Evolutionary conservation across 2,797 vertebrate species (phyloP).

Genomic region (Silurus aristotelis): DNA sequence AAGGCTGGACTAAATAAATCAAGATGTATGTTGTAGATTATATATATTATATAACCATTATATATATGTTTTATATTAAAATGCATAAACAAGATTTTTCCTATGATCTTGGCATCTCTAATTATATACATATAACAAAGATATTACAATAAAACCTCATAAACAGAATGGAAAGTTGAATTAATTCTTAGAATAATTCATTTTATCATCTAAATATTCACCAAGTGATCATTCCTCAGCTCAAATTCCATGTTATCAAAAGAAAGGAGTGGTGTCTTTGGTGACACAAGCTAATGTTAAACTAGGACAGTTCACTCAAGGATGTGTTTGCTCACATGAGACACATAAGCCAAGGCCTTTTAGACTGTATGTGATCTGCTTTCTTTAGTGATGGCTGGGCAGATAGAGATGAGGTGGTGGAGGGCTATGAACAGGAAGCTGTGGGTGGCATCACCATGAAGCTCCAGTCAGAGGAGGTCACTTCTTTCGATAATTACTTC

Average conservation of each 20-base stretch:
- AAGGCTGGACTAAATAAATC: not conserved
- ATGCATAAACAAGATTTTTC: not conserved
- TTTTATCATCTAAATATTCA: not conserved
- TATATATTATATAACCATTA: too few relatives aligned
- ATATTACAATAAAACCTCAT: not conserved
- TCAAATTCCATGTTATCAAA: slow-evolving; percentile 12
- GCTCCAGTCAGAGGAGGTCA: slow-evolving; percentile 90
- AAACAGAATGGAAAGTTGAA: not conserved
- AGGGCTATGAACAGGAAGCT: slow-evolving; percentile 92
- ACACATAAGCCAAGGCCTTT: slow-evolving; percentile 30
- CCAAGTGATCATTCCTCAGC: not conserved
- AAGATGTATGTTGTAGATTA: not conserved
- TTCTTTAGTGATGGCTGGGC: slow-evolving; percentile 91
- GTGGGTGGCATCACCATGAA: slow-evolving; percentile 96
- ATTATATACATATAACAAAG: not conserved
- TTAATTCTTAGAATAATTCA: not conserved
- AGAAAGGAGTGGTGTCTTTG: slow-evolving; percentile 12
- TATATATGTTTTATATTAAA: not conserved
- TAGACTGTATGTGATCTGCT: slow-evolving; percentile 39
- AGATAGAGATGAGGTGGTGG: slow-evolving; percentile 97
- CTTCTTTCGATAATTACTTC: slow-evolving; percentile 91
- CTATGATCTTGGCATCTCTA: not conserved
- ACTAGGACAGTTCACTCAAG: slow-evolving; percentile 48
- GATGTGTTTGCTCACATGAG: slow-evolving; percentile 16
- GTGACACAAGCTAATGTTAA: slow-evolving; percentile 30